Base-by-base conservation (phyloP, 2,797 vertebrate genomes). In the Syncerus caffer region DNA sequence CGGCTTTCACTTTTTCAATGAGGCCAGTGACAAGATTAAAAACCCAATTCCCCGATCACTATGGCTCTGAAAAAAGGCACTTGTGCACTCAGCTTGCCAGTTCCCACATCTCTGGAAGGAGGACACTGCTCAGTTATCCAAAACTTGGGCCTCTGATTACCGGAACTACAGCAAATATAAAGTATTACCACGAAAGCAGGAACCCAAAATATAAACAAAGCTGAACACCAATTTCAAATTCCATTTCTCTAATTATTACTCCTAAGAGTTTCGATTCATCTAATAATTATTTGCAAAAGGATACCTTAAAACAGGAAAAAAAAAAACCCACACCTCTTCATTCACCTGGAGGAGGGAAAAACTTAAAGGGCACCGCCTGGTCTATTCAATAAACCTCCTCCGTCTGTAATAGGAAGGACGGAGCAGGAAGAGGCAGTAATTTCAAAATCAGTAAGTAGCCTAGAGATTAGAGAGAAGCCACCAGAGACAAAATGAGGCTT, bases 211-310 rank as follows among this genome's bases (percentile, higher is more conserved):
- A 58, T 95, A 97, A 96, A 98, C 96, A 98, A 97, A 98, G 96
- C 85, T 85, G 79, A 93, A 87, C 19, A 93, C 93, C 51, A 53
- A 89, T 9, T 96, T 95, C 96, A 93, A 93, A 94, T 96, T 94
- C 93, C 83, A 91, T 76, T 96, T 91, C 88, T 93, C 84, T 97
- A 96, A 98, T 97, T 98, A 96, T 78, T 79, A 97, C 80, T 83
- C 89, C 86, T 78, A 38, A 87, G 98, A 97, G 95, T 97, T 97
- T 97, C 4, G n/a, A 96, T 97, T 78, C 85, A 74, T 76, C 79
- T 95, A 96, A 93, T 96, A 93, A 93, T 97, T 96, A 98, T 96
- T 97, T 98, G 87, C 79, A 97, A 91, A 97, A 98, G 95, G 95
- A 95, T 47, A 93, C 91, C 91, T 96, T 79, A 90, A 94, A 97